Percentiles rank a stretch among this genome's conserved stretches.
Conservation (phyloP, 2,888 invertebrate species). For the Hypselothyrea guttata region DNA sequence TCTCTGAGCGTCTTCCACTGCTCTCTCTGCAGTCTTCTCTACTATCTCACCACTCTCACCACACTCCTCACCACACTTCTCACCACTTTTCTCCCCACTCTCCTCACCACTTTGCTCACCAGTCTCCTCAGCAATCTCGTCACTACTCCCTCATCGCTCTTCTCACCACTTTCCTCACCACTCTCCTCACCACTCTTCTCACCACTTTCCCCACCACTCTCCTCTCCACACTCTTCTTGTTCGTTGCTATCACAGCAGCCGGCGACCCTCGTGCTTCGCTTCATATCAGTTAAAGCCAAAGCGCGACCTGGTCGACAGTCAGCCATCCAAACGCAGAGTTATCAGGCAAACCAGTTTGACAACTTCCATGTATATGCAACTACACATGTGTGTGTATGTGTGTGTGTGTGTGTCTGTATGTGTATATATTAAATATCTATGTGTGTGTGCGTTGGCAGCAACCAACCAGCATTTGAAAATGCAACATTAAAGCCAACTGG, state of each 20-base stretch:
- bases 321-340: conserved; percentile 58
- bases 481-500: conserved; percentile 72
- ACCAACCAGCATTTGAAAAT: conserved; percentile 75
- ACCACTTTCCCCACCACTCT: conserved; percentile 15
- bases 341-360: conserved; percentile 73
- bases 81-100: too few relatives aligned
- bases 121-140: too few relatives aligned
- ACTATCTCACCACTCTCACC: too few relatives aligned
- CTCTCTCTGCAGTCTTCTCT: too few relatives aligned
- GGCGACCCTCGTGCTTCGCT: conserved; percentile 60
- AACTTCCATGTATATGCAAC: conserved; percentile 35
- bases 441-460: conserved; percentile 52
- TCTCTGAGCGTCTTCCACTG: too few relatives aligned
- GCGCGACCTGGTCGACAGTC: conserved; percentile 62
- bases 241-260: conserved; percentile 8
- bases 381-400: conserved; percentile 5
- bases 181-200: too few relatives aligned
- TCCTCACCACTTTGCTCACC: too few relatives aligned
- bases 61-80: too few relatives aligned
- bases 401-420: conserved; percentile 26
- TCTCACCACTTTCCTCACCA: too few relatives aligned
- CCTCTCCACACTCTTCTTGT: neutral
- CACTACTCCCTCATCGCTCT: too few relatives aligned
- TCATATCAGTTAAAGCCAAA: conserved; percentile 69
- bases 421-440: too few relatives aligned